phyloP scores from a whole-genome alignment of 2,113 vertebrate genomes.

The Thamnophis sirtalis region DNA sequence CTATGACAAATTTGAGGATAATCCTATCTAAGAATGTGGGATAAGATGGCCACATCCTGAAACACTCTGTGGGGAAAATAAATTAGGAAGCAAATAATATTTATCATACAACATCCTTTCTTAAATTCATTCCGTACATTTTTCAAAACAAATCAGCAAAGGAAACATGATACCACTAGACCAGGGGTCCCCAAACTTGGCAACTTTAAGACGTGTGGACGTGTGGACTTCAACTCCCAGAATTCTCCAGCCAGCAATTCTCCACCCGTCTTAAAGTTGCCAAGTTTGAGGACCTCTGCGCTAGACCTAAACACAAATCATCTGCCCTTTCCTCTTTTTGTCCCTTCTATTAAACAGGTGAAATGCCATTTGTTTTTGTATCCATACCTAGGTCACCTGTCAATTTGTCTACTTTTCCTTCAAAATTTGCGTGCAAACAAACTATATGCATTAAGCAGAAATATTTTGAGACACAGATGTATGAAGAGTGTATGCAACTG shows the following conservation, averaged over 20 bases:
- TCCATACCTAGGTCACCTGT: fast-evolving
- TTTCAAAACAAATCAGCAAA: background rate
- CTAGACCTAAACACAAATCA: background rate
- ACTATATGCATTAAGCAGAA: constrained; percentile 5
- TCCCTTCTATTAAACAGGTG: background rate
- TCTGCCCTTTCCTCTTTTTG: too few species aligned
- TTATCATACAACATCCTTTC: background rate
- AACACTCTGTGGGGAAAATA: constrained; percentile 2
- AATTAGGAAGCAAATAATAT: background rate
- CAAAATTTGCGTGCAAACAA: background rate
- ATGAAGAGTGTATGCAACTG: background rate
- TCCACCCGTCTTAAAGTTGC: too few species aligned
- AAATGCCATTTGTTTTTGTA: background rate
- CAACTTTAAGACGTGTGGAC: too few species aligned
- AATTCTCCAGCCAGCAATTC: too few species aligned
- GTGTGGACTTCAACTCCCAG: too few species aligned
- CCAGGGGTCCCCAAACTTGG: too few species aligned
- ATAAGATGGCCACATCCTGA: background rate
- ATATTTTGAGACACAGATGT: background rate
- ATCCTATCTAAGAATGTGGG: background rate
- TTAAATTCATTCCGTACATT: background rate
- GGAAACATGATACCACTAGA: background rate
- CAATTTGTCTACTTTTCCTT: background rate
- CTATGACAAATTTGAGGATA: fast-evolving
- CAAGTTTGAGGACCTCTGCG: too few species aligned